These are phyloP conservation scores for Leptonema lineaticorne DNA, from an alignment of 1,140 invertebrate species.

Conservation along the genomic window DNA sequence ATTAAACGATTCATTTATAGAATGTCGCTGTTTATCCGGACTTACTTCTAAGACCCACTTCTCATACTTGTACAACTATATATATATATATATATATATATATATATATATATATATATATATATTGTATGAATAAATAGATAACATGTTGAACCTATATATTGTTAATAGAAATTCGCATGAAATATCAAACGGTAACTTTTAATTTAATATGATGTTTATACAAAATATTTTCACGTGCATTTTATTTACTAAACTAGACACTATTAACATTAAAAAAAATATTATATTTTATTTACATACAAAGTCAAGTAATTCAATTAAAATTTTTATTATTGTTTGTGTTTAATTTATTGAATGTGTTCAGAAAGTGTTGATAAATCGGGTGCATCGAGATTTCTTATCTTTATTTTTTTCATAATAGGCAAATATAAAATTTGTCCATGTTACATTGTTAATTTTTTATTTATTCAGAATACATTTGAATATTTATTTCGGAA, in stretches of 20 bases:
- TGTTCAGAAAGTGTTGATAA: neutral
- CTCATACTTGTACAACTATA: neutral
- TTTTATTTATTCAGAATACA: neutral
- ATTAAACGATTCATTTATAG: too few species aligned
- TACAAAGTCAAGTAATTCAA: too few species aligned
- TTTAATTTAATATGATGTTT: too few species aligned
- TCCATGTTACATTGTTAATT: neutral
- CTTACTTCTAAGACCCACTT: neutral
- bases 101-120: neutral
- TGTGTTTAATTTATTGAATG: constrained; percentile 5
- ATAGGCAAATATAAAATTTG: neutral
- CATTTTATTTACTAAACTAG: too few species aligned
- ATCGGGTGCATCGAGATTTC: constrained; percentile 8
- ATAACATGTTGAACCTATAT: too few species aligned
- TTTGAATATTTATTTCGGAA: neutral
- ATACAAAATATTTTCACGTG: too few species aligned
- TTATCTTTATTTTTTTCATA: neutral
- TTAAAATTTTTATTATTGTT: neutral
- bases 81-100: neutral
- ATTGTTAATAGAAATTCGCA: too few species aligned
- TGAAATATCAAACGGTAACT: too few species aligned
- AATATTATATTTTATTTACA: too few species aligned
- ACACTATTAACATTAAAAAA: too few species aligned
- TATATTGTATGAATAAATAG: too few species aligned
- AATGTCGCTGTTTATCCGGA: neutral